These are phyloP conservation scores for Drosophila prosaltans DNA, from an alignment of 1,140 invertebrate species.

Conservation along the genomic window DNA sequence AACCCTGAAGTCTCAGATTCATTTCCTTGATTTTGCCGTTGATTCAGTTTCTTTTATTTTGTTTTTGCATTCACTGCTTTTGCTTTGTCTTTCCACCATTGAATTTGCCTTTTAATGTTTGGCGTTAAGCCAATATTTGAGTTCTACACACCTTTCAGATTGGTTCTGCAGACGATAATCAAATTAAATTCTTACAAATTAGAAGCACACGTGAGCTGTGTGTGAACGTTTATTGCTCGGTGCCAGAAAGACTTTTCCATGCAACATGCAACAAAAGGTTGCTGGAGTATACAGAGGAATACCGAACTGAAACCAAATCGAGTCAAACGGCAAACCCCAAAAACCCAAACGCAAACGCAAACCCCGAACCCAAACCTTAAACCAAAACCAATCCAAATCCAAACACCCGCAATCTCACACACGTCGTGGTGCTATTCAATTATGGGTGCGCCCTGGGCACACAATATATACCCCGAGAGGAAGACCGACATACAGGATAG, in stretches of 20 bases:
- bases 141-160: not conserved
- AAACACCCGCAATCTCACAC: slow-evolving; percentile 70
- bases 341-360: slow-evolving; percentile 27
- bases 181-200: slow-evolving; percentile 62
- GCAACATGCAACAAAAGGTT: slow-evolving; percentile 55
- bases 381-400: slow-evolving; percentile 47
- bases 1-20: not conserved
- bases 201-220: slow-evolving; percentile 44
- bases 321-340: slow-evolving; percentile 23
- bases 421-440: slow-evolving; percentile 70
- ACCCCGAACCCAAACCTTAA: slow-evolving; percentile 33
- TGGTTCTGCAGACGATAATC: slow-evolving; percentile 31
- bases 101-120: not conserved
- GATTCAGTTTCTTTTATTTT: not conserved
- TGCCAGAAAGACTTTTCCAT: slow-evolving; percentile 40
- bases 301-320: no score
- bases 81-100: not conserved
- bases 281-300: no score
- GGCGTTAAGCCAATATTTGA: not conserved
- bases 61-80: not conserved
- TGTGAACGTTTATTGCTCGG: slow-evolving; percentile 28
- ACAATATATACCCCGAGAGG: slow-evolving; percentile 12
- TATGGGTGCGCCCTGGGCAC: slow-evolving; percentile 70
- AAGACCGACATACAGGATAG: slow-evolving; percentile 6
- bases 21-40: no score